Evolutionary conservation across 1,140 invertebrate genomes (phyloP), one percentile per base, ranked within the genome.

Genomic region (Trichonephila clavata): DNA sequence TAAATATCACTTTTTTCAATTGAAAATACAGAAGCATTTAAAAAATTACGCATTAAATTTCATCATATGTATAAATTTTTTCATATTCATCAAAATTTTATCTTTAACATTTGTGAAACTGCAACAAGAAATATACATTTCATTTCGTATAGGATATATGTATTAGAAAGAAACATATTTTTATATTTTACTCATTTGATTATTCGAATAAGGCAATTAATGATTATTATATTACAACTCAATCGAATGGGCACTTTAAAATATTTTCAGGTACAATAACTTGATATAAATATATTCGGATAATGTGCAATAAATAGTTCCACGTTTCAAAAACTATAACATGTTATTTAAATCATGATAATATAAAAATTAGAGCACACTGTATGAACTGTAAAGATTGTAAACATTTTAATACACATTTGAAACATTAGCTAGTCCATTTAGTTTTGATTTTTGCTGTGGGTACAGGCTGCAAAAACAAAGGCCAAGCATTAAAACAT

Each of bases 391-490:
- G 50, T 50, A 50, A 50, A 50, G 50, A 50, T 50, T 10, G 5
- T 50, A 50, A 50, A 50, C 50, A 5, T 50, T 50, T 50, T 50
- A 50, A 50, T 50, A 7, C 10, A 7, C 10, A n/a, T 80, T 63
- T 63, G 5, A 63, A 80, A 80, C 71, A 24, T 80, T 80, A 20
- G 27, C 0, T 80, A 80, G 8, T 24, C 1, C 18, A 3, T 80
- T 80, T 32, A 80, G 27, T 84, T 84, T n/a, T 84, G 14, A 59
- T 59, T 59, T 84, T 57, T 50, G 21, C 10, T 20, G 39, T 83
- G 50, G 24, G 50, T n/a, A 84, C 6, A 27, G 60, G 39, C 83
- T 6, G 43, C 83, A n/a, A 84, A 84, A 84, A 84, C 10, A 84
- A 84, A 24, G 0, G 50, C 83, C 43, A 60, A 84, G 83, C 83